Evolutionary conservation across 2,888 invertebrate species (phyloP).

Genomic region (Fragum fragum): DNA sequence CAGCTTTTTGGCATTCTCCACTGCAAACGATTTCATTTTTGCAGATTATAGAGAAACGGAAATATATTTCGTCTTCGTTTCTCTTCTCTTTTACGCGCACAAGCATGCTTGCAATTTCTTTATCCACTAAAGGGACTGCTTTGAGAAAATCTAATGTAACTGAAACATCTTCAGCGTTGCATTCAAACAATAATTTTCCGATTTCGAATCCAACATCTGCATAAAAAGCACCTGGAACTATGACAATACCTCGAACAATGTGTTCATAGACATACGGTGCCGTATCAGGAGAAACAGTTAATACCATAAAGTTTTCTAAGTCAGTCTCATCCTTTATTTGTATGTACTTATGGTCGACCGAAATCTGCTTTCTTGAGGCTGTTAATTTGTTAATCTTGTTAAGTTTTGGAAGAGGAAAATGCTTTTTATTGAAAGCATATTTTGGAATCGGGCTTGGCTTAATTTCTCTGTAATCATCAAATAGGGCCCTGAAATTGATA

Average conservation of each 20-base stretch:
- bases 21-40: background rate
- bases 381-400: background rate
- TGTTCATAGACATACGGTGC: background rate
- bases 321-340: background rate
- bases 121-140: background rate
- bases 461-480: too few species aligned
- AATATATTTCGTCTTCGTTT: background rate
- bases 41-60: background rate
- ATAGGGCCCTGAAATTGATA: too few species aligned
- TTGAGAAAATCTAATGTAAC: conserved; percentile 34
- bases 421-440: conserved; percentile 32
- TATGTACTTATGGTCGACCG: background rate
- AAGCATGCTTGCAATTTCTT: background rate
- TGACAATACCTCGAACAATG: background rate
- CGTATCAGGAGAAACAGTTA: background rate
- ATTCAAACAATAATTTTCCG: background rate
- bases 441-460: conserved; percentile 28
- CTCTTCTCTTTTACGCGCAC: background rate
- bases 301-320: background rate
- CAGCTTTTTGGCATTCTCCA: background rate
- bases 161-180: background rate
- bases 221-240: background rate
- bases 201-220: background rate
- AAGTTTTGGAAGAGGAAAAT: background rate
- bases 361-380: background rate